These are phyloP conservation scores for Callinectes sapidus DNA, from an alignment of 2,888 invertebrate species.

Conservation along the genomic window DNA sequence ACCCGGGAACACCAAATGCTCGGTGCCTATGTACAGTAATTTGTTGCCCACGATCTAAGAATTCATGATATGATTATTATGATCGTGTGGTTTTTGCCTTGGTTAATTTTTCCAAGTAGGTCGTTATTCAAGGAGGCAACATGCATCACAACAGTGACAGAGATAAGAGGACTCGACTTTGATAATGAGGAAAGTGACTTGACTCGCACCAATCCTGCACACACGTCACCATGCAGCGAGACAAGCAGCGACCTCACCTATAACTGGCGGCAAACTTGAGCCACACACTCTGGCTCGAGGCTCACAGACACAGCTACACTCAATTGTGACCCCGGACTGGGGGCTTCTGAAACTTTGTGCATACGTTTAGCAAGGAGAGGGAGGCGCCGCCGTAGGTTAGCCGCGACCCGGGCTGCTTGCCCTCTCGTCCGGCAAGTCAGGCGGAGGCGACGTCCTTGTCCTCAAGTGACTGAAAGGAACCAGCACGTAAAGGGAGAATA, in stretches of 20 bases:
- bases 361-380: conserved; percentile 28
- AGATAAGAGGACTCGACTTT: background rate
- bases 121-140: background rate
- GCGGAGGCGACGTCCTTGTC: background rate
- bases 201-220: background rate
- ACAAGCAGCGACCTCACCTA: background rate
- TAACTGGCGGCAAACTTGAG: conserved; percentile 15
- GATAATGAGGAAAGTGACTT: background rate
- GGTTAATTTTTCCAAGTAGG: background rate
- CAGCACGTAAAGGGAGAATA: background rate
- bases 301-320: conserved; percentile 8
- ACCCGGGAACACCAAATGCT: background rate
- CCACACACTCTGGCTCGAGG: background rate
- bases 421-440: background rate
- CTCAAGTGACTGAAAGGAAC: conserved; percentile 3
- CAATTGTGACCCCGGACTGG: conserved; percentile 31
- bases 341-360: conserved; percentile 20
- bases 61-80: background rate
- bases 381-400: conserved; percentile 10
- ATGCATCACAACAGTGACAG: background rate
- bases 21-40: background rate
- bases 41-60: background rate
- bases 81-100: background rate
- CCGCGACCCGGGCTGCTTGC: background rate
- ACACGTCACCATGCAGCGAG: background rate